These are phyloP conservation scores for Turritopsis rubra DNA, from an alignment of 30 jellyfish, hydroid and myxozoan genomes.

Conservation along the genomic window DNA sequence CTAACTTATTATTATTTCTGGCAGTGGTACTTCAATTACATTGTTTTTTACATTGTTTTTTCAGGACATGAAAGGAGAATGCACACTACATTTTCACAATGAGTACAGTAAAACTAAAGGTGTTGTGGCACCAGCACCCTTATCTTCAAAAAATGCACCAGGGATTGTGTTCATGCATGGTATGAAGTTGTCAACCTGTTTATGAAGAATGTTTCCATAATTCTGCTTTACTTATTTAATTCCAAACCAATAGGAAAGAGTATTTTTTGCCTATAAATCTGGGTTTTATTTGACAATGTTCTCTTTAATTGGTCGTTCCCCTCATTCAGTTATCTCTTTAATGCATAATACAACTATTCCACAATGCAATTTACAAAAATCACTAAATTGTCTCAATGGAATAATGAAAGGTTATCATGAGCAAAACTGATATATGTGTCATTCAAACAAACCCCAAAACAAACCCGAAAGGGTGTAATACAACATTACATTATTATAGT, in stretches of 20 bases:
- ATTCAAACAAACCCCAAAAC: no score
- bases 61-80: constrained; percentile 24
- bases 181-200: background rate
- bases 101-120: constrained; percentile 47
- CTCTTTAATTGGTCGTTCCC: no score
- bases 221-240: no score
- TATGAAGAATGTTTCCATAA: background rate
- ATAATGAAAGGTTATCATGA: no score
- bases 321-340: no score
- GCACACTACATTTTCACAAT: constrained; percentile 53
- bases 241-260: no score
- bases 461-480: no score
- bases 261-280: no score
- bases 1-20: background rate
- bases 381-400: background rate
- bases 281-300: no score
- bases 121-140: constrained; percentile 55
- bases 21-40: background rate
- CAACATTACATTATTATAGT: no score
- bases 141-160: constrained; percentile 48
- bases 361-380: background rate
- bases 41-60: background rate
- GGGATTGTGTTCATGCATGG: constrained; percentile 74
- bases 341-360: no score
- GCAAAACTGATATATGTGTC: no score